phyloP scores from a whole-genome alignment of 64 coral and sea anemone species.

The Orbicella faveolata region DNA sequence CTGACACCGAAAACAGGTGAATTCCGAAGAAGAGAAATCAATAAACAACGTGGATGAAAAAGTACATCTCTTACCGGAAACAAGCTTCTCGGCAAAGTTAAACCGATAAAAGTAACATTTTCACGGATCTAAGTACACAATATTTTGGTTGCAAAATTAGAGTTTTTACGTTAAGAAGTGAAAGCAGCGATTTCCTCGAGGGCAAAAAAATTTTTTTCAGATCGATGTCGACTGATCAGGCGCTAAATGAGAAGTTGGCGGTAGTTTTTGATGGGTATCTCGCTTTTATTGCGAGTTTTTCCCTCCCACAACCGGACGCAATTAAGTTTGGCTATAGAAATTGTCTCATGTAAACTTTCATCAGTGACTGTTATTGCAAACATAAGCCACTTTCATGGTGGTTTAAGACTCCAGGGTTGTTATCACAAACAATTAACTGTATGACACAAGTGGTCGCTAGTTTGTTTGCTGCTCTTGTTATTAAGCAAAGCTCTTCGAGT shows the following conservation, averaged over 20 bases:
- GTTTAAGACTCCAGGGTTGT: background rate
- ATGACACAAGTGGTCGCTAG: background rate
- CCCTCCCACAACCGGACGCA: constrained; percentile 17
- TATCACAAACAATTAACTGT: background rate
- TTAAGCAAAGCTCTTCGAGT: background rate
- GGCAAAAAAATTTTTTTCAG: background rate
- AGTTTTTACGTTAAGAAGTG: background rate
- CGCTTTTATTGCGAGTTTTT: background rate
- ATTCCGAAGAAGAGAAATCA: background rate
- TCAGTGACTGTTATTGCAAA: constrained; percentile 4
- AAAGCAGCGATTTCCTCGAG: constrained; percentile 7
- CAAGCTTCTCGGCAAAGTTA: background rate
- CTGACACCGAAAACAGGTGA: background rate
- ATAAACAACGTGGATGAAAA: background rate
- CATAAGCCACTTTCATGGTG: background rate
- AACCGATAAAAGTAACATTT: background rate
- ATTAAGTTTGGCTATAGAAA: background rate
- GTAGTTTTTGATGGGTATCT: background rate
- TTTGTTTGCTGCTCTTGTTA: background rate
- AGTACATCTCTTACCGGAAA: background rate
- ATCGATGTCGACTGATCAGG: background rate
- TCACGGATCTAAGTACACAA: background rate
- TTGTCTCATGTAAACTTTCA: constrained; percentile 14
- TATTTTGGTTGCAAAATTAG: background rate
- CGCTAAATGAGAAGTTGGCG: background rate